Conservation (phyloP, 2,888 invertebrate species). For the Scaptomyza flava region DNA sequence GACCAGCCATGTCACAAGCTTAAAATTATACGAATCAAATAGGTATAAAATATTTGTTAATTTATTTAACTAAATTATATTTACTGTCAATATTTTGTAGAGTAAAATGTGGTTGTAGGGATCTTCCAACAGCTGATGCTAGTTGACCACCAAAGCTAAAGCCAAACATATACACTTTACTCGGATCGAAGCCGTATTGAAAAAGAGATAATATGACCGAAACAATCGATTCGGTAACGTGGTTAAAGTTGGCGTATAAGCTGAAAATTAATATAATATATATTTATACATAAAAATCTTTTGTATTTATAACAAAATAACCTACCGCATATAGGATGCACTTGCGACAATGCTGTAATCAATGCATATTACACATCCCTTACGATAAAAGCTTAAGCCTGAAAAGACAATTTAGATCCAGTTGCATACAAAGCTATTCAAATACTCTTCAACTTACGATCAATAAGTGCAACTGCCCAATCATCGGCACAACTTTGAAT, state of each 20-base stretch:
- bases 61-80: neutral
- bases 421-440: neutral
- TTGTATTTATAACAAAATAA: neutral
- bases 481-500: constrained; percentile 79
- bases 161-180: constrained; percentile 81
- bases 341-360: constrained; percentile 80
- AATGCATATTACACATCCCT: constrained; percentile 82
- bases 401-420: constrained; percentile 8
- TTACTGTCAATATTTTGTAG: constrained; percentile 82
- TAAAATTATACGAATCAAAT: neutral
- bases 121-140: constrained; percentile 78
- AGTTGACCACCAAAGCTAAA: constrained; percentile 83
- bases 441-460: constrained; percentile 65
- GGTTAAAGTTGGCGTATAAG: constrained; percentile 74
- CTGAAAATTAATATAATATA: constrained; percentile 18
- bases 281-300: neutral
- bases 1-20: constrained; percentile 84
- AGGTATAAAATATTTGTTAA: neutral
- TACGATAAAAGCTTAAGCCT: constrained; percentile 81
- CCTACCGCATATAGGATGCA: constrained; percentile 77
- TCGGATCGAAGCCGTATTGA: constrained; percentile 75
- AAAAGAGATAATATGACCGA: constrained; percentile 66
- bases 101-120: constrained; percentile 60
- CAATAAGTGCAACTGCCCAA: constrained; percentile 77
- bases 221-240: constrained; percentile 70